Conservation (phyloP, 2,113 vertebrate genomes). For the Sialia sialis region DNA sequence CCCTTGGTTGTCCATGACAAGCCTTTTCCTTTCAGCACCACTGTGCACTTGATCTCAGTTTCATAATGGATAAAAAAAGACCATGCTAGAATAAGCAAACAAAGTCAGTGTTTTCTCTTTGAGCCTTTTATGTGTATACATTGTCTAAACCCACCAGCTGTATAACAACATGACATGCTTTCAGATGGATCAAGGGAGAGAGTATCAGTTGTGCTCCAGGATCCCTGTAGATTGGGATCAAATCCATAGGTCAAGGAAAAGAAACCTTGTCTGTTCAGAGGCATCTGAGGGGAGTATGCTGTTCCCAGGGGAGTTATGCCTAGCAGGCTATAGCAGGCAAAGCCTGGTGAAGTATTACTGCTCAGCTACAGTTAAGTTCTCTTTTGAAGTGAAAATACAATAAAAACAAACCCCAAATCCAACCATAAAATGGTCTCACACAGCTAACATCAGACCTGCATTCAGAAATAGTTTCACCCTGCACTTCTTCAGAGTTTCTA, state of each 20-base stretch:
- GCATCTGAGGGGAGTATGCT: background rate
- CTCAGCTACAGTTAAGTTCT: background rate
- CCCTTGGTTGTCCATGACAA: background rate
- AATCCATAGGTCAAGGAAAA: slow-evolving; percentile 26
- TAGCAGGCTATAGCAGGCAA: background rate
- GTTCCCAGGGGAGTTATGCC: background rate
- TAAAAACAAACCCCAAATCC: background rate
- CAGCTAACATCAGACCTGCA: background rate
- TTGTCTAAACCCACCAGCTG: background rate
- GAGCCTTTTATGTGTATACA: background rate
- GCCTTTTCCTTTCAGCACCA: background rate
- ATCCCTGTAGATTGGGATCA: background rate
- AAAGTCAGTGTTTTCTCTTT: background rate
- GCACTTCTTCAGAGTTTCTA: background rate
- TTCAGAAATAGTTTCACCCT: background rate
- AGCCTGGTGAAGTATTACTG: background rate
- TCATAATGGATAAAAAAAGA: background rate
- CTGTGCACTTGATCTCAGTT: background rate
- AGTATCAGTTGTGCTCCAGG: background rate
- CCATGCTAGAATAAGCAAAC: background rate
- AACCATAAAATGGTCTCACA: background rate
- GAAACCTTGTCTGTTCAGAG: background rate
- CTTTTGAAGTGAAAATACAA: background rate
- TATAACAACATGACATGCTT: background rate
- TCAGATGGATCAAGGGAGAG: background rate